phyloP scores from a whole-genome alignment of 2,888 invertebrate species.

The Drosophila testacea region DNA sequence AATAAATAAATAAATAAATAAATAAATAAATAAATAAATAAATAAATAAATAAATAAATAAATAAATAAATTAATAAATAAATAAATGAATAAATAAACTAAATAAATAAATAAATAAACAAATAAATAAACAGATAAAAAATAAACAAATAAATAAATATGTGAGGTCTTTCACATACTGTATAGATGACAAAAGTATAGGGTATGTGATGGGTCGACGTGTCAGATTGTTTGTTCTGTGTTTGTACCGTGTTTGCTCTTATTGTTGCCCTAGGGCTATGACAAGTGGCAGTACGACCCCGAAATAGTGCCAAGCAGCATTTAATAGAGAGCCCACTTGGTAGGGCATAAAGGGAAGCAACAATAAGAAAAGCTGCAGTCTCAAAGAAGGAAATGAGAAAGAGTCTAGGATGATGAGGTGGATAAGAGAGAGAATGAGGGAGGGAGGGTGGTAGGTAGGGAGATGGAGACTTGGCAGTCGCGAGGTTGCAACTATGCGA shows the following conservation, averaged over 20 bases:
- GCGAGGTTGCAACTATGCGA: slow-evolving; percentile 25
- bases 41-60: no score
- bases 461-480: background rate
- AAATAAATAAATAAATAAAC: no score
- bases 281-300: slow-evolving; percentile 40
- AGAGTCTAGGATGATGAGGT: background rate
- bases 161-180: no score
- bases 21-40: no score
- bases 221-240: slow-evolving; percentile 1
- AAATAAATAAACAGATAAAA: no score
- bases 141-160: no score
- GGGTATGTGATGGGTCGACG: slow-evolving; percentile 19
- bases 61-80: no score
- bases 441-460: background rate
- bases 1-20: no score
- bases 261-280: slow-evolving; percentile 45
- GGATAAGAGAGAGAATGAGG: background rate
- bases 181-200: background rate
- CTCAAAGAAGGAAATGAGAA: slow-evolving; percentile 1
- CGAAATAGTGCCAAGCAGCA: slow-evolving; percentile 49
- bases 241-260: slow-evolving; percentile 26
- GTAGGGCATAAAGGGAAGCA: background rate
- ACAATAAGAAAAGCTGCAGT: slow-evolving; percentile 25
- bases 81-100: no score
- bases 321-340: slow-evolving; percentile 49